Evolutionary conservation across 1,140 invertebrate genomes (phyloP).

Genomic region (Apis cerana): DNA sequence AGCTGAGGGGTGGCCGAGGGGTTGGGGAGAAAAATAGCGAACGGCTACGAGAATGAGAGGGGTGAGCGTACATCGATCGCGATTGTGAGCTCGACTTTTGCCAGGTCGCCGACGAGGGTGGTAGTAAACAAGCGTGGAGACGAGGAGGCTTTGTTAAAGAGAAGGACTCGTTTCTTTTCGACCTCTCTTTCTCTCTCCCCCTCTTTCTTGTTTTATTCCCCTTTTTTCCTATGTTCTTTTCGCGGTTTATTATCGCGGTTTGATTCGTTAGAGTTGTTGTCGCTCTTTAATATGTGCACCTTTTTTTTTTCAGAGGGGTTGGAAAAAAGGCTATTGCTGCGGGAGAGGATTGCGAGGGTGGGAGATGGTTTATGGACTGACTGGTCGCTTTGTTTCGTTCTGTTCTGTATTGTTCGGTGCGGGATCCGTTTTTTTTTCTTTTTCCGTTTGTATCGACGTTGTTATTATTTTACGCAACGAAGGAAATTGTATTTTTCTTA

Average conservation of each 20-base stretch:
- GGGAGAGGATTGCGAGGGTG: neutral
- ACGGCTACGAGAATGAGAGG: conserved; percentile 48
- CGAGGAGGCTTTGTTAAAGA: conserved; percentile 29
- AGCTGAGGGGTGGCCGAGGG: neutral
- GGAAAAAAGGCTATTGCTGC: too few relatives aligned
- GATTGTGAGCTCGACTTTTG: conserved; percentile 48
- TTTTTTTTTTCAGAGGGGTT: neutral
- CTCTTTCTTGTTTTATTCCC: neutral
- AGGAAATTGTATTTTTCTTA: too few relatives aligned
- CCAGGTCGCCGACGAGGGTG: conserved; percentile 14
- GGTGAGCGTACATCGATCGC: conserved; percentile 42
- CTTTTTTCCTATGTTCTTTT: neutral
- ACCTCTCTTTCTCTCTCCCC: neutral
- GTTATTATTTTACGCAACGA: too few relatives aligned
- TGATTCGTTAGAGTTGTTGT: neutral
- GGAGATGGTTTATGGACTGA: neutral
- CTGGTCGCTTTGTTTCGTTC: neutral
- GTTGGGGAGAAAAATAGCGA: conserved; percentile 50
- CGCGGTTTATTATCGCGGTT: neutral
- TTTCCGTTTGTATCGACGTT: too few relatives aligned
- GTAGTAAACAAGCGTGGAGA: conserved; percentile 41
- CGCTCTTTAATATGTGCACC: neutral
- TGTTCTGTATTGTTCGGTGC: neutral
- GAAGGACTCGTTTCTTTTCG: conserved; percentile 4
- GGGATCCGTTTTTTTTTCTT: too few relatives aligned